Evolutionary conservation across 1,140 invertebrate species (phyloP).

Genomic region (Macrosteles quadrilineatus): DNA sequence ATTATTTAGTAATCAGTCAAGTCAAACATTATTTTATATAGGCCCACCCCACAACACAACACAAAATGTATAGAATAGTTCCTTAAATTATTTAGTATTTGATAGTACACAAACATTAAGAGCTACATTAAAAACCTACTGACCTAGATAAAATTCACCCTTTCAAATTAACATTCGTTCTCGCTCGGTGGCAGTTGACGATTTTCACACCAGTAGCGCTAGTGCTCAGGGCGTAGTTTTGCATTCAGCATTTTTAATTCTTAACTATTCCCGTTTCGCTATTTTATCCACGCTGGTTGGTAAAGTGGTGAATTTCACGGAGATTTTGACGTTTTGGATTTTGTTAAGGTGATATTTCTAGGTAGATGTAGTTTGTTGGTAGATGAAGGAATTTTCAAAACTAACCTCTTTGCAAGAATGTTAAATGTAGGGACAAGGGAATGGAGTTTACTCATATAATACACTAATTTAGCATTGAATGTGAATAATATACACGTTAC

Average conservation of each 20-base stretch:
- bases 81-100: no score
- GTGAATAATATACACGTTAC: no score
- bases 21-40: no score
- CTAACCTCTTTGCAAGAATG: no score
- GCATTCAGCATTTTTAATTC: constrained; percentile 14
- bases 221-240: background rate
- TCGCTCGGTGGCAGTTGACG: background rate
- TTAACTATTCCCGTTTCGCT: background rate
- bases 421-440: no score
- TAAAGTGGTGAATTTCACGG: background rate
- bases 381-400: no score
- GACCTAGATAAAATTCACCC: constrained; percentile 17
- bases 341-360: background rate
- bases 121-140: background rate
- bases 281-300: background rate
- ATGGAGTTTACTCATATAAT: no score
- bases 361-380: background rate
- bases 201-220: constrained; percentile 2
- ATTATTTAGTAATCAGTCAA: no score
- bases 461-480: no score
- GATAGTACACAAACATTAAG: no score
- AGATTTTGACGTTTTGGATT: background rate
- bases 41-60: no score
- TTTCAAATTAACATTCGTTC: constrained; percentile 12
- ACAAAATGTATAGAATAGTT: no score